Evolutionary conservation across 1,140 invertebrate genomes (phyloP).

Genomic region (Leucophenga varia): DNA sequence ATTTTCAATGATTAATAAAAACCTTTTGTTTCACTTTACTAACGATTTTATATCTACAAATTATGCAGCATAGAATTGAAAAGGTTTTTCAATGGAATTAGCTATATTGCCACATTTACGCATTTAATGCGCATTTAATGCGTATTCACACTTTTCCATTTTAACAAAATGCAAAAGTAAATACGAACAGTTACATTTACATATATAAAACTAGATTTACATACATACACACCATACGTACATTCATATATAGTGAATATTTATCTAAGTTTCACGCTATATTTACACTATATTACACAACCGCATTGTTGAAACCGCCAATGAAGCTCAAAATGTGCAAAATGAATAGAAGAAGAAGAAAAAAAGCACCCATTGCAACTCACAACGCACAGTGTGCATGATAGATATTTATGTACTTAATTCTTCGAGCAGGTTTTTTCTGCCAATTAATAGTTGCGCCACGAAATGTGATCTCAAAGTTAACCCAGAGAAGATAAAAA

Average conservation of each 20-base stretch:
- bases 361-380: background rate
- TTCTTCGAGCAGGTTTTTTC: no score
- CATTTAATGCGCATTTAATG: conserved; percentile 50
- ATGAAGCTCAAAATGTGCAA: conserved; percentile 32
- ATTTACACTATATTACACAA: conserved; percentile 52
- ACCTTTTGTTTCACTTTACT: no score
- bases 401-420: background rate
- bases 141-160: conserved; percentile 50
- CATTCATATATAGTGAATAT: conserved; percentile 21
- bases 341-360: background rate
- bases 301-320: conserved; percentile 43
- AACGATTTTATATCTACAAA: no score
- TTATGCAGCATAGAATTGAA: no score
- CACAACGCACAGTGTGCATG: background rate
- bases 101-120: no score
- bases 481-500: no score
- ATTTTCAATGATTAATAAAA: no score
- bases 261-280: conserved; percentile 47
- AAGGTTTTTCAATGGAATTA: no score
- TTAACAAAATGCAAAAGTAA: no score
- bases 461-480: no score
- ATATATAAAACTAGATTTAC: background rate
- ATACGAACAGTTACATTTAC: conserved; percentile 16
- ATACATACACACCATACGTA: conserved; percentile 1
- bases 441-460: no score